Evolutionary conservation across 1,140 invertebrate genomes (phyloP), one percentile per base, ranked within the genome.

Genomic region (Euwallacea fornicatus): DNA sequence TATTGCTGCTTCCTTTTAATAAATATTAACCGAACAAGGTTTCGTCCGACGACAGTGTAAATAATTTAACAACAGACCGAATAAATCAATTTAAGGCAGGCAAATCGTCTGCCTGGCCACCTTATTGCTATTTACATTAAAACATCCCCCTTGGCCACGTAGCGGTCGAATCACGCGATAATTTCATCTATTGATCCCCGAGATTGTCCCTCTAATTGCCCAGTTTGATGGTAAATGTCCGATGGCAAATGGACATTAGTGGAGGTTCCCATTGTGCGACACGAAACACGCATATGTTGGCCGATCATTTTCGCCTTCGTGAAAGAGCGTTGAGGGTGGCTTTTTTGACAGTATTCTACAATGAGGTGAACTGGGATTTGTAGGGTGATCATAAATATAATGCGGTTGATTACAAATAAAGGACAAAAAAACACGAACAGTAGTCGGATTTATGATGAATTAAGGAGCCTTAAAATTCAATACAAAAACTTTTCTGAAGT

Each of bases 111-210:
- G 11, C 11, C 7, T 15, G 6, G 50, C 7, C 21, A 33, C 21
- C 21, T 69, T 74, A 74, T 72, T 71, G 72, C 72, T 76, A 67
- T 76, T 76, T 71, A 75, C 75, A 73, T 77, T 74, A 72, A 60
- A 66, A 68, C 66, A 68, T 68, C 65, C 54, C 43, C 56, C 44
- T 33, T 33, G 11, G 47, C 64, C 33, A 10, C 41, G 16, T 50
- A 50, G 53, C 54, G 69, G 54, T 15, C 46, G 46, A 15, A 73
- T 70, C 72, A 73, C 72, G 73, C 74, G 73, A 76, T 76, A 73
- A 78, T 78, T 77, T 77, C 72, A 70, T 76, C 73, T 77, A 78
- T 78, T 77, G 77, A 77, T 78, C 74, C 71, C 76, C 68, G 77
- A 77, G 76, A 78, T 78, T 78, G 76, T 78, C 71, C 61, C 60